Conservation (phyloP, 2,113 vertebrate species). For the Theristicus caerulescens region DNA sequence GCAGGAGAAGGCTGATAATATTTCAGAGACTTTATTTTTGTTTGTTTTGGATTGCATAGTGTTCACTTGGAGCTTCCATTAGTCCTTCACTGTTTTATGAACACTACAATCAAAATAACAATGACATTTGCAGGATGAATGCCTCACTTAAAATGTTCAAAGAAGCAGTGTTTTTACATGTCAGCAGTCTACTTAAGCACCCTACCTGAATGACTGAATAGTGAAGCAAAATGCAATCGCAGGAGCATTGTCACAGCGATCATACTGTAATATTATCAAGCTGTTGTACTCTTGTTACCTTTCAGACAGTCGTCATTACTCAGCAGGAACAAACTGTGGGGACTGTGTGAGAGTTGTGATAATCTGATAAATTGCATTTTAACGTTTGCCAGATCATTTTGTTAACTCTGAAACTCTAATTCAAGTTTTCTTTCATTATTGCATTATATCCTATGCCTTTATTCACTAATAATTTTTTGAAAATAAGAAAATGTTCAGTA, state of each 20-base stretch:
- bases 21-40: slow-evolving; percentile 10
- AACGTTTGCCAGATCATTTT: slow-evolving; percentile 48
- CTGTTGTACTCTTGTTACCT: slow-evolving; percentile 36
- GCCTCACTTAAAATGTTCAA: slow-evolving; percentile 49
- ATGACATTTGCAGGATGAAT: slow-evolving; percentile 40
- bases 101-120: slow-evolving; percentile 33
- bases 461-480: neutral
- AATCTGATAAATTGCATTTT: slow-evolving; percentile 46
- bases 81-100: slow-evolving; percentile 34
- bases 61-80: slow-evolving; percentile 50
- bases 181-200: slow-evolving; percentile 54
- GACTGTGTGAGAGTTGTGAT: neutral
- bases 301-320: slow-evolving; percentile 61
- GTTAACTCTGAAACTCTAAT: slow-evolving; percentile 28
- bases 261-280: slow-evolving; percentile 46
- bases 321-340: slow-evolving; percentile 23
- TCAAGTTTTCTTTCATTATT: neutral
- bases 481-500: neutral
- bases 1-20: slow-evolving; percentile 21
- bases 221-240: slow-evolving; percentile 48
- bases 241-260: slow-evolving; percentile 41
- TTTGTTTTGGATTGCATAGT: slow-evolving; percentile 13
- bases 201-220: slow-evolving; percentile 66
- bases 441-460: neutral
- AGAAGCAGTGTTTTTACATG: slow-evolving; percentile 28